Conservation (phyloP, 2,797 vertebrate genomes). For the Acestrorhynchus altus region DNA sequence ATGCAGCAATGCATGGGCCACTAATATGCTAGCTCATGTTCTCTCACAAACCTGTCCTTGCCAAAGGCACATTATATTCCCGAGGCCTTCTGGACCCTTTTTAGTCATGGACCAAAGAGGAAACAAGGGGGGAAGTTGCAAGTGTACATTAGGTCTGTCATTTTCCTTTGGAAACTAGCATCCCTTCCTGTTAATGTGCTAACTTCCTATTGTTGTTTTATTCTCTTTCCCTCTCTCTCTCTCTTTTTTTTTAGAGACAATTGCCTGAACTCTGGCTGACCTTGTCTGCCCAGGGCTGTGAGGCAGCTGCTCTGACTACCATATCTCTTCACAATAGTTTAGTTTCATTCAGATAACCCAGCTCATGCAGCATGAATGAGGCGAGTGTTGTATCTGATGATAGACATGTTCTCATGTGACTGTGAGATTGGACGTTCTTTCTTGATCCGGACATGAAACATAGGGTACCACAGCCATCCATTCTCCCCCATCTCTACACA, state of each 20-base stretch:
- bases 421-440: slow-evolving; percentile 57
- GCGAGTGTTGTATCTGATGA: slow-evolving; percentile 62
- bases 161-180: slow-evolving; percentile 54
- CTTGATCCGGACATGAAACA: slow-evolving; percentile 29
- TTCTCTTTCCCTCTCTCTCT: not conserved
- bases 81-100: slow-evolving; percentile 43
- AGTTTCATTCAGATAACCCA: slow-evolving; percentile 53
- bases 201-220: slow-evolving; percentile 38
- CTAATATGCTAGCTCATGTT: slow-evolving; percentile 29
- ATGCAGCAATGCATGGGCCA: slow-evolving; percentile 10
- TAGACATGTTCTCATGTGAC: slow-evolving; percentile 64
- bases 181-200: slow-evolving; percentile 63
- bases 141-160: slow-evolving; percentile 54
- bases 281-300: slow-evolving; percentile 57
- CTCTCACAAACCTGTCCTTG: slow-evolving; percentile 22
- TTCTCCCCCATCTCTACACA: slow-evolving; percentile 2
- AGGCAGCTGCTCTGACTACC: slow-evolving; percentile 48
- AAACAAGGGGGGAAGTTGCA: slow-evolving; percentile 46
- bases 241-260: slow-evolving; percentile 46
- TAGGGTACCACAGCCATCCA: not conserved
- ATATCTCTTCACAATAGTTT: slow-evolving; percentile 49
- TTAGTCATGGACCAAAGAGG: slow-evolving; percentile 43
- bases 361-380: slow-evolving; percentile 48
- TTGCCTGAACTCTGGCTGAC: slow-evolving; percentile 68
- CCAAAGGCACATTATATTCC: slow-evolving; percentile 51